A percentile compares a stretch with the other conserved stretches of the same genome.
These are phyloP conservation scores for Cephus rjabovi DNA, from an alignment of 2,888 invertebrate species.

Conservation along the genomic window DNA sequence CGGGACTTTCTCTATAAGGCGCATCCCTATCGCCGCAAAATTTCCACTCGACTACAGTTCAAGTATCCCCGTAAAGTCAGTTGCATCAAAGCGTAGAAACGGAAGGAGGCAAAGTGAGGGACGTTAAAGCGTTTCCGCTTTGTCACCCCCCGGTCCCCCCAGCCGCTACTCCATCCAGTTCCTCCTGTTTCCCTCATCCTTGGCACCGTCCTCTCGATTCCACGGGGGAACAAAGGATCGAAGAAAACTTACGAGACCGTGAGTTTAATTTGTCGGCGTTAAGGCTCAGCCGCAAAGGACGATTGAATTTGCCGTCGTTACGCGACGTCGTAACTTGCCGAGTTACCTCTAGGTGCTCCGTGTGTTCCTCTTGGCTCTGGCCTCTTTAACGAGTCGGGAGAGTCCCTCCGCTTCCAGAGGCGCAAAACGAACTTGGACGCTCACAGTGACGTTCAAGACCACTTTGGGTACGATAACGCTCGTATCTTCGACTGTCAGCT, in stretches of 20 bases:
- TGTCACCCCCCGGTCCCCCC: no score
- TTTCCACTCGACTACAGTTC: neutral
- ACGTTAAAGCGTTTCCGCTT: no score
- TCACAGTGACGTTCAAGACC: neutral
- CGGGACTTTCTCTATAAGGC: neutral
- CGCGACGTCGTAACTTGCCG: neutral
- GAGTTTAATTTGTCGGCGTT: slow-evolving; percentile 19
- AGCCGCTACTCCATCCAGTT: no score
- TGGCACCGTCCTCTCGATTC: no score
- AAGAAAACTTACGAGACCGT: neutral
- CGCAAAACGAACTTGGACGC: neutral
- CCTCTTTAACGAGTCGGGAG: neutral
- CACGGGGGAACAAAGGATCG: no score
- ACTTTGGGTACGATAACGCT: neutral
- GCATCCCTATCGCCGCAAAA: neutral
- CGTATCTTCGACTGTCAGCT: slow-evolving; percentile 1
- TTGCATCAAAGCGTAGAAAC: neutral
- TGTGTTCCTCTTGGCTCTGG: neutral
- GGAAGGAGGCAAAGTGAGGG: no score
- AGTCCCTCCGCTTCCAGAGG: neutral
- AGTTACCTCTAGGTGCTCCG: neutral
- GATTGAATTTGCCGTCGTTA: slow-evolving; percentile 4
- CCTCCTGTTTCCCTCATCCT: no score
- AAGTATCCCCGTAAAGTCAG: neutral
- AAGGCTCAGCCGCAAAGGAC: neutral